Percentiles rank a stretch among this genome's conserved stretches.
phyloP scores from a whole-genome alignment of 2,113 vertebrate species.

The Bolborhynchus lineola region DNA sequence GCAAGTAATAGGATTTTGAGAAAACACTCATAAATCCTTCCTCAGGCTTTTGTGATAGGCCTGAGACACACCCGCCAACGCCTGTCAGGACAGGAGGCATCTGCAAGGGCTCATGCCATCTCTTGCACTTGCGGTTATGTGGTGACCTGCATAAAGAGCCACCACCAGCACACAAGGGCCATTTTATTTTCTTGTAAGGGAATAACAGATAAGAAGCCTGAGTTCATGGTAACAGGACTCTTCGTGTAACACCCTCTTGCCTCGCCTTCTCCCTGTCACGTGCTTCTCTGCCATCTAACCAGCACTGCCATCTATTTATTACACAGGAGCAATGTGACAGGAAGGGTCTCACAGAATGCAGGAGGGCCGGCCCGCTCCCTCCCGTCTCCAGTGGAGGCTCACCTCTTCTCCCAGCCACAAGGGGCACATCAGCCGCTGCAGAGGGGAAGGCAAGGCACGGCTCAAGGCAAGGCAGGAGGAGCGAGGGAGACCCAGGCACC shows the following conservation, averaged over 20 bases:
- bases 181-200: not conserved
- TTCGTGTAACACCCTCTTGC: not conserved
- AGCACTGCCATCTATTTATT: not conserved
- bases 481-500: not conserved
- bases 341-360: not conserved
- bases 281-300: not conserved
- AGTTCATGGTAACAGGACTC: not conserved
- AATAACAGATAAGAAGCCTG: not conserved
- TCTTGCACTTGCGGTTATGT: accelerated
- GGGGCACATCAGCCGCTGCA: accelerated
- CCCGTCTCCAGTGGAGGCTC: accelerated
- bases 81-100: not conserved
- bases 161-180: not conserved
- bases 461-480: not conserved
- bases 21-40: not conserved
- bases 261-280: not conserved
- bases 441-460: not conserved
- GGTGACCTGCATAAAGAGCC: not conserved
- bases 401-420: not conserved
- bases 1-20: not conserved
- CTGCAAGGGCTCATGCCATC: accelerated
- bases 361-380: accelerated
- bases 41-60: not conserved
- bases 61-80: not conserved
- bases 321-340: accelerated